Conservation (phyloP, 2,888 invertebrate genomes). For the Eilema sororculum region DNA sequence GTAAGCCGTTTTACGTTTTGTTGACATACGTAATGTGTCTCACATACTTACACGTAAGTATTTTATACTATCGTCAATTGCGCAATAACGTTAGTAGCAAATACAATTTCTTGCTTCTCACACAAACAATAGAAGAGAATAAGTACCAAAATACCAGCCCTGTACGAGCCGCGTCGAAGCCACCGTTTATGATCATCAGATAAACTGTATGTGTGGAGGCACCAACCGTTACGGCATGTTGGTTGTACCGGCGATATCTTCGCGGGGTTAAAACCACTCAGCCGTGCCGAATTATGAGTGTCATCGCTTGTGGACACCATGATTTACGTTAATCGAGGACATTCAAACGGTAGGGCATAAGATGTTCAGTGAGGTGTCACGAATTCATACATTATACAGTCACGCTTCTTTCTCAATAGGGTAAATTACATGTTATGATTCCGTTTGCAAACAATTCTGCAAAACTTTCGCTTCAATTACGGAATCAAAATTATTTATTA, state of each 20-base stretch:
- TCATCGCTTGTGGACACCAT: conserved; percentile 30
- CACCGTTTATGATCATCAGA: conserved; percentile 24
- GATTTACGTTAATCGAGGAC: neutral
- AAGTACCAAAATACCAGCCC: neutral
- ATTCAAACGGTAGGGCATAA: neutral
- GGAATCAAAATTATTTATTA: too few relatives aligned
- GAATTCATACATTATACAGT: too few relatives aligned
- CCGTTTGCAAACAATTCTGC: too few relatives aligned
- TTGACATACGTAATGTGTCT: neutral
- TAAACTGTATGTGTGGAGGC: conserved; percentile 35
- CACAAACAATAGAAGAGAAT: neutral
- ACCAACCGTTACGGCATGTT: conserved; percentile 32
- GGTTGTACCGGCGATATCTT: conserved; percentile 22
- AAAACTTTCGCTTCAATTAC: too few relatives aligned
- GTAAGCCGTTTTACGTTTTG: neutral
- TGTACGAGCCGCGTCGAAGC: conserved; percentile 17
- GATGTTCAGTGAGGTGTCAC: neutral
- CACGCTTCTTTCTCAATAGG: too few relatives aligned
- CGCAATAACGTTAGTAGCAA: neutral
- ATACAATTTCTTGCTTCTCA: neutral
- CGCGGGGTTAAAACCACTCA: conserved; percentile 27
- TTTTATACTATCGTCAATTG: neutral
- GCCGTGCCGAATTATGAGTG: conserved; percentile 34
- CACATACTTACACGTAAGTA: neutral
- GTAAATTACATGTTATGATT: too few relatives aligned